Conservation (phyloP, 2,797 vertebrate species). For the Saguinus oedipus region DNA sequence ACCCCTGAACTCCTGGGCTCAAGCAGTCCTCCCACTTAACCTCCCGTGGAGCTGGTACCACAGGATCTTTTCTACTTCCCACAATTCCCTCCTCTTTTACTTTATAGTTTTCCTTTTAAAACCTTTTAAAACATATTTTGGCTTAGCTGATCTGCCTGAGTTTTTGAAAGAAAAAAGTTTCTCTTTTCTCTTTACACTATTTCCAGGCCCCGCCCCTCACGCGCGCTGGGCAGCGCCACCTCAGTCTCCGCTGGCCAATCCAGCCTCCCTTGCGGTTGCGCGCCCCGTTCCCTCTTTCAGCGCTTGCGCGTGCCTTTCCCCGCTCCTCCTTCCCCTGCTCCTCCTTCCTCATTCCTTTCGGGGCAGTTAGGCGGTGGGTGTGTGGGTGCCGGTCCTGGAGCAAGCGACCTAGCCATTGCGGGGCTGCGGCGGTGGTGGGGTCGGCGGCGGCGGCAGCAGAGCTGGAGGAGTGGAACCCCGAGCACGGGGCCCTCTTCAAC, state of each 20-base stretch:
- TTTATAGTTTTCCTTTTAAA: no score
- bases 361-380: slow-evolving; percentile 72
- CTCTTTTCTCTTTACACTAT: no score
- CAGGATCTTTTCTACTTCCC: no score
- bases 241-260: background rate
- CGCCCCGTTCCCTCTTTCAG: background rate
- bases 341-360: background rate
- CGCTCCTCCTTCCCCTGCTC: slow-evolving; percentile 16
- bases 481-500: slow-evolving; percentile 93
- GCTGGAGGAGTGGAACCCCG: slow-evolving; percentile 89
- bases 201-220: background rate
- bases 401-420: slow-evolving; percentile 64
- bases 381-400: slow-evolving; percentile 68
- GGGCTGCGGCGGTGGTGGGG: slow-evolving; percentile 73
- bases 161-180: no score
- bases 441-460: slow-evolving; percentile 74
- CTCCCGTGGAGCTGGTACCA: no score
- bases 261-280: slow-evolving; percentile 65
- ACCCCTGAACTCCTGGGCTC: no score
- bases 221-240: background rate
- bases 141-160: no score
- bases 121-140: background rate
- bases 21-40: no score
- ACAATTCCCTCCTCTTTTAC: no score
- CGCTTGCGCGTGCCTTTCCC: slow-evolving; percentile 46